Percentiles rank a stretch among this genome's conserved stretches.
phyloP scores from a whole-genome alignment of 2,113 vertebrate genomes.

The Centropus bengalensis region DNA sequence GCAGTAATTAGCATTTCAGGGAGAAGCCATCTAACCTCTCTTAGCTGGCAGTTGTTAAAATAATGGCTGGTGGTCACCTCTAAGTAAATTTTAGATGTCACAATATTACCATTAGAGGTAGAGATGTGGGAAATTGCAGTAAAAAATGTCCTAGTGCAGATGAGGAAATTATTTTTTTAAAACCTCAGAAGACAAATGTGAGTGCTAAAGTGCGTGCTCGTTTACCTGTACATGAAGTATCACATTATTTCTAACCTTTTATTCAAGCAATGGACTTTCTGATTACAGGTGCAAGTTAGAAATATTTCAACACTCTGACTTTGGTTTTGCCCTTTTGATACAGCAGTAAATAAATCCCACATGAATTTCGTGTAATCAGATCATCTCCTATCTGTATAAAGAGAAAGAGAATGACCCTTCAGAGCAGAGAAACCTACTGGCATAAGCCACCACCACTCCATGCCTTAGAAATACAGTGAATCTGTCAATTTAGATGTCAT shows the following conservation, averaged over 20 bases:
- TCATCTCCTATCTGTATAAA: background rate
- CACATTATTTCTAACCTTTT: background rate
- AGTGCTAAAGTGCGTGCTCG: background rate
- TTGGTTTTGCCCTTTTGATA: background rate
- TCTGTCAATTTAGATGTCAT: background rate
- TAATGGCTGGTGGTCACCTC: background rate
- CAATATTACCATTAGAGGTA: background rate
- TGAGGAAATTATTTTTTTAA: background rate
- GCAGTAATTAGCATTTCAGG: slow-evolving; percentile 16
- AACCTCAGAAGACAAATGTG: background rate
- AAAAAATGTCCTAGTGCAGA: background rate
- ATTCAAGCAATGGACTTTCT: background rate
- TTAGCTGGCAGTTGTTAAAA: background rate
- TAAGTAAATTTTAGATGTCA: background rate
- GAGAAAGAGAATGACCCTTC: background rate
- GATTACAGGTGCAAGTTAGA: background rate
- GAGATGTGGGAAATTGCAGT: background rate
- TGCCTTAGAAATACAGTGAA: background rate
- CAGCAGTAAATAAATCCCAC: background rate
- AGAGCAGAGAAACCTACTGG: background rate
- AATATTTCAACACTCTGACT: background rate
- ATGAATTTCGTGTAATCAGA: background rate
- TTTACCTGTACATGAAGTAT: background rate
- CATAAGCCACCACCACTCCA: background rate
- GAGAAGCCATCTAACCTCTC: background rate